Percentiles rank a stretch among this genome's conserved stretches.
Evolutionary conservation across 2,797 vertebrate species (phyloP).

Genomic region (Phrynocephalus vlangalii): DNA sequence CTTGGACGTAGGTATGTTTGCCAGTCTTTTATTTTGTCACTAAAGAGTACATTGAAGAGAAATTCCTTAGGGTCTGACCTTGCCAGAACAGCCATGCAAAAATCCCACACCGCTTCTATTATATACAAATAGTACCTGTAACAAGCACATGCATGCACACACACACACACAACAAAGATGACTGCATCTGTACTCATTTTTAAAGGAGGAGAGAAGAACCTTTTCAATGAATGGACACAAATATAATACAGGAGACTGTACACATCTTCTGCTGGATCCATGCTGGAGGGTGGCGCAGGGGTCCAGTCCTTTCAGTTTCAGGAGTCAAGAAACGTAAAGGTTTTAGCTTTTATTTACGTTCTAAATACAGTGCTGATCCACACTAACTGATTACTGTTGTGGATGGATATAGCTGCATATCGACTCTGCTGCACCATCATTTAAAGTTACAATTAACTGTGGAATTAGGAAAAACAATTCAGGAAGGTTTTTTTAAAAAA

Average conservation of each 20-base stretch:
- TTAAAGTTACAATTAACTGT: neutral
- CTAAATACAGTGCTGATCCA: neutral
- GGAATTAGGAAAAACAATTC: neutral
- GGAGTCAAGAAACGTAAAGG: neutral
- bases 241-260: neutral
- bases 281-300: neutral
- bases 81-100: slow-evolving; percentile 20
- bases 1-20: neutral
- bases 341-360: neutral
- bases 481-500: neutral
- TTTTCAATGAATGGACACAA: neutral
- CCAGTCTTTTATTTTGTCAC: slow-evolving; percentile 61
- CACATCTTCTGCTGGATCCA: neutral
- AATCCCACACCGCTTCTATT: slow-evolving; percentile 41
- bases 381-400: neutral
- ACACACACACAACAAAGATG: neutral
- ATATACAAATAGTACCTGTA: slow-evolving; percentile 17
- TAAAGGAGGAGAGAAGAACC: neutral
- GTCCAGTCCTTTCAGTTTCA: too few species aligned
- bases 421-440: neutral
- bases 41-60: slow-evolving; percentile 59
- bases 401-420: neutral
- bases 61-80: slow-evolving; percentile 52
- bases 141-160: neutral
- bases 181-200: neutral